phyloP scores from a whole-genome alignment of 2,113 vertebrate genomes.

The Calyptommatus sinebrachiatus region DNA sequence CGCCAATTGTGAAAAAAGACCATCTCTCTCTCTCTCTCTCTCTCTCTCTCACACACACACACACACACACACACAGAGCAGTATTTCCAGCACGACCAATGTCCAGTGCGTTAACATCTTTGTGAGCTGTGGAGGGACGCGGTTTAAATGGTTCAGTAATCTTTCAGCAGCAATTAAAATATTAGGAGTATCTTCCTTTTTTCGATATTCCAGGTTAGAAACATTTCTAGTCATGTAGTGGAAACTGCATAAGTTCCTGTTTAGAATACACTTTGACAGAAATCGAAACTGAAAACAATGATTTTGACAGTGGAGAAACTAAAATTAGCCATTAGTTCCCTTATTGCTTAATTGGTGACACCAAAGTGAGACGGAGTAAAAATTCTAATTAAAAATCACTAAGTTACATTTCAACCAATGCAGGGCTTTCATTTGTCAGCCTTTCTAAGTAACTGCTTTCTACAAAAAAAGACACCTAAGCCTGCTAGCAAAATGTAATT shows the following conservation, averaged over 20 bases:
- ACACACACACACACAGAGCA: too few relatives aligned
- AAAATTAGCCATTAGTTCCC: not conserved
- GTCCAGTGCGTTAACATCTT: too few relatives aligned
- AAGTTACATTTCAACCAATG: constrained; percentile 32
- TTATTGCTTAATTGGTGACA: constrained; percentile 18
- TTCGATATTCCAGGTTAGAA: not conserved
- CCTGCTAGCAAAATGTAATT: constrained; percentile 46
- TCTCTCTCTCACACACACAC: too few relatives aligned
- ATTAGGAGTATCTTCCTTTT: not conserved
- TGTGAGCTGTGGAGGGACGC: too few relatives aligned
- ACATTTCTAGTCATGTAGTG: not conserved
- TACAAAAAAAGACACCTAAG: constrained; percentile 36
- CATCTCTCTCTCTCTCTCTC: too few relatives aligned
- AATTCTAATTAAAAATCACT: constrained; percentile 46
- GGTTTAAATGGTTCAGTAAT: too few relatives aligned
- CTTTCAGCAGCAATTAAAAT: not conserved
- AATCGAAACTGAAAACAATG: fast-evolving
- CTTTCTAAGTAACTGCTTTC: constrained; percentile 27
- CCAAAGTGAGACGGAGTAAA: constrained; percentile 21
- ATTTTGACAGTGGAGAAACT: not conserved
- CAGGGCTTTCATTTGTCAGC: constrained; percentile 47
- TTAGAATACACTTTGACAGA: not conserved
- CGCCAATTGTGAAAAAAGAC: too few relatives aligned
- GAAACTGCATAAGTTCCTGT: not conserved
- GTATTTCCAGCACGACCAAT: too few relatives aligned